These are phyloP conservation scores for Craseonycteris thonglongyai DNA, from an alignment of 2,113 vertebrate species.

Conservation along the genomic window DNA sequence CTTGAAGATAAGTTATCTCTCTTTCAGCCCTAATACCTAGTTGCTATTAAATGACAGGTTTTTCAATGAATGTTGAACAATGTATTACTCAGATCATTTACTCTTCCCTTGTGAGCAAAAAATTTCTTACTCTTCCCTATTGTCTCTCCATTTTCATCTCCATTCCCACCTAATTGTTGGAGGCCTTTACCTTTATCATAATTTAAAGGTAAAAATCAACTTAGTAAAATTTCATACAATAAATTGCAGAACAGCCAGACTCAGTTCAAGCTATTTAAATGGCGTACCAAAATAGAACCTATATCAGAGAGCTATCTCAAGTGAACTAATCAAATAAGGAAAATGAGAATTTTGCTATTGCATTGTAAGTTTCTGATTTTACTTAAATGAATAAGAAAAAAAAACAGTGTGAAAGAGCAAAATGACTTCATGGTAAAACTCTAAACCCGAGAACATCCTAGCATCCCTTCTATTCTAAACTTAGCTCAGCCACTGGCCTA, in stretches of 20 bases:
- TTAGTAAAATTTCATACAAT: not conserved
- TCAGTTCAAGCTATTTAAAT: constrained; percentile 29
- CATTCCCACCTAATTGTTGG: constrained; percentile 13
- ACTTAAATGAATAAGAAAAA: constrained; percentile 47
- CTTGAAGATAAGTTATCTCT: not conserved
- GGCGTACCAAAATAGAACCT: constrained; percentile 28
- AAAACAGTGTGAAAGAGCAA: constrained; percentile 49
- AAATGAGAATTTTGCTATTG: constrained; percentile 42
- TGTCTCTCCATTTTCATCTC: not conserved
- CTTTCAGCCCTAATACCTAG: not conserved
- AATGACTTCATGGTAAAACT: constrained; percentile 68
- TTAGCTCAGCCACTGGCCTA: constrained; percentile 82
- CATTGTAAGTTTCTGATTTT: constrained; percentile 52
- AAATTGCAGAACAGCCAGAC: constrained; percentile 28
- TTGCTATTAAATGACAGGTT: not conserved
- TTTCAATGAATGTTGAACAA: constrained; percentile 31
- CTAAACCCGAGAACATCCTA: constrained; percentile 71
- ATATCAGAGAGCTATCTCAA: constrained; percentile 29
- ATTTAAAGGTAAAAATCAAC: constrained; percentile 34
- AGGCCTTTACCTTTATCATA: not conserved
- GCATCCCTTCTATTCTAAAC: constrained; percentile 79
- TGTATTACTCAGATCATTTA: not conserved
- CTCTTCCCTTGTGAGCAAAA: not conserved
- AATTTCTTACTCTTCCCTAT: constrained; percentile 30
- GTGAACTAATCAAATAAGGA: constrained; percentile 58